Evolutionary conservation across 2,113 vertebrate genomes (phyloP).

Genomic region (Larimichthys polyactis): DNA sequence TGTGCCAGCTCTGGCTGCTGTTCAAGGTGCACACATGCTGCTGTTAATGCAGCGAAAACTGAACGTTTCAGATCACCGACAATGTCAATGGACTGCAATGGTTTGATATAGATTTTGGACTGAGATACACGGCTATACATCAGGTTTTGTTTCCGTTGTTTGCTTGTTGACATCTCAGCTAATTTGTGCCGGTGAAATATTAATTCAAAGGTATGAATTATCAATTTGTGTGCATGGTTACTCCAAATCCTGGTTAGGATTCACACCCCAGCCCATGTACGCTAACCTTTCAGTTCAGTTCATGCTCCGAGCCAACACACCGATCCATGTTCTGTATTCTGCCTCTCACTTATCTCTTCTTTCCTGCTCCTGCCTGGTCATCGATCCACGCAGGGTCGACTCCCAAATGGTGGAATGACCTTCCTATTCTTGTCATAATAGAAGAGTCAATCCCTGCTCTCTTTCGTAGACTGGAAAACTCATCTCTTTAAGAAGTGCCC

Average conservation of each 20-base stretch:
- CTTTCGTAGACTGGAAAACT: constrained; percentile 14
- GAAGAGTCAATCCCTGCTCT: background rate
- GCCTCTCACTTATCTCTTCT: constrained; percentile 16
- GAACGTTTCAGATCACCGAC: background rate
- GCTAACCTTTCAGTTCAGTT: background rate
- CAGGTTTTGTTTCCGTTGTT: background rate
- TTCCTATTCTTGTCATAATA: constrained; percentile 16
- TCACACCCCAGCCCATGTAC: too few relatives aligned
- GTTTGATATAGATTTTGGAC: background rate
- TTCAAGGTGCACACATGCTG: constrained; percentile 2
- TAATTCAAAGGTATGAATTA: background rate
- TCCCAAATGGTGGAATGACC: constrained; percentile 31
- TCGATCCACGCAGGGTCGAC: constrained; percentile 27
- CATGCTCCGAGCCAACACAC: background rate
- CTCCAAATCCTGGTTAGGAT: background rate
- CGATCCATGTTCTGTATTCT: background rate
- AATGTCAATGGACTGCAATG: background rate
- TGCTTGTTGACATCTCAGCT: background rate
- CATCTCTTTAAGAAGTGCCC: constrained; percentile 16
- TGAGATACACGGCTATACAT: background rate
- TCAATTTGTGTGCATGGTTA: background rate
- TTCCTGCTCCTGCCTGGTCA: constrained; percentile 13
- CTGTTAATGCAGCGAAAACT: background rate
- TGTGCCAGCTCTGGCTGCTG: constrained; percentile 3
- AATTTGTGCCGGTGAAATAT: background rate